phyloP scores from a whole-genome alignment of 2,797 vertebrate genomes.

The Microctenopoma stevenorrisi region DNA sequence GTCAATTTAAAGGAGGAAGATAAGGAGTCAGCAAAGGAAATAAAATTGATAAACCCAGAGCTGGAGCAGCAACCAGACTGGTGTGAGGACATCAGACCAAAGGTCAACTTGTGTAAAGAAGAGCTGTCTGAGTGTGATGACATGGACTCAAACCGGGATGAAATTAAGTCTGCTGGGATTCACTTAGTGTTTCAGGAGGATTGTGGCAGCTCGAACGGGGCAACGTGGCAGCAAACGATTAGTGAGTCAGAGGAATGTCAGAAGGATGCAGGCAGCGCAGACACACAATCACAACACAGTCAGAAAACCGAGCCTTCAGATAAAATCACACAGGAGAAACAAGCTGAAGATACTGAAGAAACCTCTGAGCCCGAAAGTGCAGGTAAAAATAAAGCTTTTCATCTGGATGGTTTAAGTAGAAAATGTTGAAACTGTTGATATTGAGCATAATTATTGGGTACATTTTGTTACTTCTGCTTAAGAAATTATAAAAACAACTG shows the following conservation, averaged over 20 bases:
- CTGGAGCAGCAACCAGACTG: neutral
- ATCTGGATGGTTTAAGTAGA: too few species aligned
- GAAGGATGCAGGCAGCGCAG: neutral
- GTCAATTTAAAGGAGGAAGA: neutral
- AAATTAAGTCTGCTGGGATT: neutral
- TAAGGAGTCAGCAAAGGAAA: neutral
- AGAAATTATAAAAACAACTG: too few species aligned
- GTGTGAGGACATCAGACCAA: too few species aligned
- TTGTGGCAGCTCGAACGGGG: fast-evolving
- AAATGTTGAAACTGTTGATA: neutral
- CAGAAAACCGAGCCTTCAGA: neutral
- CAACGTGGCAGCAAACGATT: neutral
- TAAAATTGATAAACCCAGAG: neutral
- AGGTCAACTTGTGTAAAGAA: neutral
- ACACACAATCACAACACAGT: neutral
- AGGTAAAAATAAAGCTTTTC: constrained; percentile 8
- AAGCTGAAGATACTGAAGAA: neutral
- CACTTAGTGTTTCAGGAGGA: neutral
- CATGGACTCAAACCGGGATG: neutral
- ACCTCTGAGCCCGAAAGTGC: fast-evolving
- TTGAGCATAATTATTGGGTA: neutral
- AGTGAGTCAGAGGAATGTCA: neutral
- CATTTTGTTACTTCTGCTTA: neutral
- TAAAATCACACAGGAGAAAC: neutral
- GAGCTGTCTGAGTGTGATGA: neutral